phyloP scores from a whole-genome alignment of 2,113 vertebrate genomes.

The Tyto alba region DNA sequence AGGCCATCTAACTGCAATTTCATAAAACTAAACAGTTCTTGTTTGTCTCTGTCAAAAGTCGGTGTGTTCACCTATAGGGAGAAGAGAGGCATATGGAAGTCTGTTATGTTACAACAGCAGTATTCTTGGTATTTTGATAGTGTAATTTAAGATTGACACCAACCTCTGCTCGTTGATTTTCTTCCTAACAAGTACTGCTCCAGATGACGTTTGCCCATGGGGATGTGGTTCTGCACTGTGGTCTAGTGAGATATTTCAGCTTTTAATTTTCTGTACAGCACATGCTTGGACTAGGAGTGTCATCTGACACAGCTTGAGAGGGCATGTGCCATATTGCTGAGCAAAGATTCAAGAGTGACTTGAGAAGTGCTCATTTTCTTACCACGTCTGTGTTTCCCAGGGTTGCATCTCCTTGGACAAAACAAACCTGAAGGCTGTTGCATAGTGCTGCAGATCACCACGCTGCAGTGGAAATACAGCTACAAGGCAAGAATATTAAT shows the following conservation, averaged over 20 bases:
- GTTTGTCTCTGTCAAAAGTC: neutral
- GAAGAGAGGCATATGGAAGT: neutral
- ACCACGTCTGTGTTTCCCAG: conserved; percentile 38
- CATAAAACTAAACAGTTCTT: neutral
- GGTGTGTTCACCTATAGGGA: neutral
- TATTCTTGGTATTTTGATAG: neutral
- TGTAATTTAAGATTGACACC: neutral
- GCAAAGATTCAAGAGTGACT: neutral
- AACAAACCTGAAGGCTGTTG: neutral
- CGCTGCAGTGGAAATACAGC: conserved; percentile 66
- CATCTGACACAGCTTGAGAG: accelerated
- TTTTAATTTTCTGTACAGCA: neutral
- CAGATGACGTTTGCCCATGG: conserved; percentile 30
- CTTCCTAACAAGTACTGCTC: conserved; percentile 22
- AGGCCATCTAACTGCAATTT: neutral
- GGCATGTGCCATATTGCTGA: neutral
- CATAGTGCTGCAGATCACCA: conserved; percentile 46
- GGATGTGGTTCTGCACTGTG: neutral
- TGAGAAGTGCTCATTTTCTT: neutral
- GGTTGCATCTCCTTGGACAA: conserved; percentile 43
- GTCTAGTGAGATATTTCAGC: conserved; percentile 16
- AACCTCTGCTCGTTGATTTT: neutral
- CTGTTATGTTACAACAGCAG: neutral
- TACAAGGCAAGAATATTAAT: neutral
- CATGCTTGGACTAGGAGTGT: neutral